Evolutionary conservation across 2,797 vertebrate species (phyloP), one percentile per base, ranked within the genome.

Genomic region (Nasua narica): DNA sequence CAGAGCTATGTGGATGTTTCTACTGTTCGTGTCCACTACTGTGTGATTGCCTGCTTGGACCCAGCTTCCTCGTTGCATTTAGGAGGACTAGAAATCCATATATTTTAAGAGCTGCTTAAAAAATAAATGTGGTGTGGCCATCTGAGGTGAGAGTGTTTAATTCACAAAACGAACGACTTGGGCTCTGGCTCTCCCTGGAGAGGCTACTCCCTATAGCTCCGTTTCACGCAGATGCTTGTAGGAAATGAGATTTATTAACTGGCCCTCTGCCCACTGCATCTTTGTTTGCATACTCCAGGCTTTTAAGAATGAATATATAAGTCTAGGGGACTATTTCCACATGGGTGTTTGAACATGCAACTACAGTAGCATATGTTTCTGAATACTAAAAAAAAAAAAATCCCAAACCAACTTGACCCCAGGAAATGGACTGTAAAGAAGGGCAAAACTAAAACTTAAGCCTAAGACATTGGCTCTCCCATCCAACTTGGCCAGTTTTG

Each of bases 231-330:
- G 27, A 60, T 97, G 92, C 90, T 91, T 46, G 83, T 98, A 62
- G 92, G 97, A 98, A 98, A 98, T 96, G 48, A 60, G 48, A 93
- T 98, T 98, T 98, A 97, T 96, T 95, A 96, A 96, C 92, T 98
- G 95, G 95, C 96, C 84, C 27, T 97, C 96, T 52, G 7, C 96
- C 95, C 77, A n/a, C 62, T 25, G 11, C 97, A 56, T 98, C 92
- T 95, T 98, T 97, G 97, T 94, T 94, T 97, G 96, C 97, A 79
- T 93, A 89, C 50, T 69, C 87, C 65, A 84, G 97, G 35, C 81
- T 97, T 98, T 86, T 79, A 84, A 25, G 48, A 97, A 85, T 87
- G 27, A 52, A 82, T 50, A 25, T 95, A 62, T 84, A 54, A 90
- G 21, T 95, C 81, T 43, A 92, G 74, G 58, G 79, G 85, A 85